Evolutionary conservation across 2,797 vertebrate genomes (phyloP).

Genomic region (Anisognathus igniventris): DNA sequence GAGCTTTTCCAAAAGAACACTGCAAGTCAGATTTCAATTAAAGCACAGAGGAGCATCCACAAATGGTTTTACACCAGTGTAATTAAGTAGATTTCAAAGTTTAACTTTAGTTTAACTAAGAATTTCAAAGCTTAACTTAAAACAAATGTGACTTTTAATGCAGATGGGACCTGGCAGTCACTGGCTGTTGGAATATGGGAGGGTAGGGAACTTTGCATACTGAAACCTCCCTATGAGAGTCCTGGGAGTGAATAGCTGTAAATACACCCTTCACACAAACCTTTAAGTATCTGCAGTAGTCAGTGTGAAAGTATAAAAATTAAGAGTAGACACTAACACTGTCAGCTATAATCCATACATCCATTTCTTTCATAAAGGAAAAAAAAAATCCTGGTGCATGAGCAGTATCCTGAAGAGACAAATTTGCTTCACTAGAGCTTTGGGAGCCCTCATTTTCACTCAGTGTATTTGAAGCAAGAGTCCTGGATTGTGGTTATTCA

Average conservation of each 20-base stretch:
- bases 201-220: neutral
- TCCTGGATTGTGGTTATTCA: slow-evolving; percentile 41
- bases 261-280: neutral
- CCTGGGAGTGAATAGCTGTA: neutral
- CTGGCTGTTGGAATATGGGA: neutral
- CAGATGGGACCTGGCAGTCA: neutral
- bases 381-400: neutral
- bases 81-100: neutral
- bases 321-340: neutral
- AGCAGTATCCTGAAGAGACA: neutral
- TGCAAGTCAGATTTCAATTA: neutral
- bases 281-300: neutral
- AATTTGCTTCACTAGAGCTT: neutral
- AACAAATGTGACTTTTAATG: neutral
- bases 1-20: neutral
- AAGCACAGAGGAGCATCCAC: neutral
- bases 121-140: neutral
- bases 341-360: neutral
- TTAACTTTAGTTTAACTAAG: neutral
- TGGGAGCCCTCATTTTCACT: neutral
- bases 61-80: neutral
- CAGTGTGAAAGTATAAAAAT: neutral
- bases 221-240: neutral
- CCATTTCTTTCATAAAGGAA: neutral
- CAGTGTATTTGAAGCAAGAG: neutral